Evolutionary conservation across 2,113 vertebrate species (phyloP).

Genomic region (Sminthopsis crassicaudata): DNA sequence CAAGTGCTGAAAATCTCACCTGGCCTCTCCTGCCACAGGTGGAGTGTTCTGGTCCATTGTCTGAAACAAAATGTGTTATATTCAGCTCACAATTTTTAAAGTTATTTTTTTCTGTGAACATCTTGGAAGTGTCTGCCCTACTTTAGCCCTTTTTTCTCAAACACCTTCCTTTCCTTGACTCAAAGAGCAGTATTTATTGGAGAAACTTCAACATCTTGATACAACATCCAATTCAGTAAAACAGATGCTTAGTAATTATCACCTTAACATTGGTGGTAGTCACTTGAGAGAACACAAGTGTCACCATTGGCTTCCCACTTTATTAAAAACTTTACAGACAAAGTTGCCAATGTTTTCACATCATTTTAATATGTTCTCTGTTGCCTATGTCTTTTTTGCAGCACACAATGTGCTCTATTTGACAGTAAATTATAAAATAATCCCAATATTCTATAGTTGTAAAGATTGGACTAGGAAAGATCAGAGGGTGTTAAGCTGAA

Average conservation of each 20-base stretch:
- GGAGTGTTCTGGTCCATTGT: neutral
- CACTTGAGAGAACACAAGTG: constrained; percentile 3
- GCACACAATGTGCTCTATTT: constrained; percentile 15
- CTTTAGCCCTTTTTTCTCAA: constrained; percentile 1
- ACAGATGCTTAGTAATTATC: constrained; percentile 43
- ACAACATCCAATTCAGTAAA: constrained; percentile 23
- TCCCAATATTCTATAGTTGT: neutral
- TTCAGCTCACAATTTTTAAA: neutral
- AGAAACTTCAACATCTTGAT: neutral
- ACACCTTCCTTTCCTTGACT: constrained; percentile 30
- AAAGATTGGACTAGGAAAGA: constrained; percentile 47
- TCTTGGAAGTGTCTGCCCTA: constrained; percentile 7
- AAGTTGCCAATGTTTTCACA: neutral
- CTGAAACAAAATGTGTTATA: neutral
- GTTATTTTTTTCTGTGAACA: constrained; percentile 3
- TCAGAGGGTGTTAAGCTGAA: constrained; percentile 44
- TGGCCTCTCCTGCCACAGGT: neutral
- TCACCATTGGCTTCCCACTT: constrained; percentile 16
- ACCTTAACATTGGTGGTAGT: neutral
- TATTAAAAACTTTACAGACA: constrained; percentile 25
- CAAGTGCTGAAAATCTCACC: neutral
- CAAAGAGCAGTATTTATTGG: neutral
- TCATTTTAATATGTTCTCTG: constrained; percentile 5
- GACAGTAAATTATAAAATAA: constrained; percentile 25
- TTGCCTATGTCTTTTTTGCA: constrained; percentile 20